A percentile compares a stretch with the other conserved stretches of the same genome.
phyloP scores from a whole-genome alignment of 2,797 vertebrate genomes.

The Bradypus variegatus region DNA sequence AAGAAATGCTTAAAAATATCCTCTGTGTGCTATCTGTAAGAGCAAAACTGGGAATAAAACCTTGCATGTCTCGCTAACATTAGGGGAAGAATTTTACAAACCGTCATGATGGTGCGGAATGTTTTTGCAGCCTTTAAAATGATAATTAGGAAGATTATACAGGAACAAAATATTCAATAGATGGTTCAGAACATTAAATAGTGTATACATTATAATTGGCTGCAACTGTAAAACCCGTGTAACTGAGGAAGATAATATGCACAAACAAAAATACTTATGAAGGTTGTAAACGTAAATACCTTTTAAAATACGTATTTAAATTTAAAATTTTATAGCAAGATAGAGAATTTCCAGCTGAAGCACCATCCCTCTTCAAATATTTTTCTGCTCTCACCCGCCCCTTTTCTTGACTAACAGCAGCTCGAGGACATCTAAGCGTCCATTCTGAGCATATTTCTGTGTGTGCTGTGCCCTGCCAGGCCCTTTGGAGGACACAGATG shows the following conservation, averaged over 20 bases:
- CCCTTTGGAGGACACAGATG: too few species aligned
- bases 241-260: neutral
- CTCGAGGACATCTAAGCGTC: neutral
- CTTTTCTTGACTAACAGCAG: neutral
- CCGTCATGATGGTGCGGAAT: neutral
- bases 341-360: conserved; percentile 5
- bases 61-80: neutral
- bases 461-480: neutral
- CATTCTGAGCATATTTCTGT: neutral
- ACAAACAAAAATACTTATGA: neutral
- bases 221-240: neutral
- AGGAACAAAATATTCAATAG: neutral
- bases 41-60: neutral
- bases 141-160: neutral
- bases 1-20: neutral
- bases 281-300: neutral
- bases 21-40: neutral
- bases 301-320: neutral
- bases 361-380: neutral
- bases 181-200: neutral
- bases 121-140: neutral
- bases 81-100: neutral
- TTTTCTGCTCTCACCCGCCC: neutral
- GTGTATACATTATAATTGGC: neutral
- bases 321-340: neutral